These are phyloP conservation scores for Coranthus polyacanthus DNA, from an alignment of 2,797 vertebrate genomes.

Conservation along the genomic window DNA sequence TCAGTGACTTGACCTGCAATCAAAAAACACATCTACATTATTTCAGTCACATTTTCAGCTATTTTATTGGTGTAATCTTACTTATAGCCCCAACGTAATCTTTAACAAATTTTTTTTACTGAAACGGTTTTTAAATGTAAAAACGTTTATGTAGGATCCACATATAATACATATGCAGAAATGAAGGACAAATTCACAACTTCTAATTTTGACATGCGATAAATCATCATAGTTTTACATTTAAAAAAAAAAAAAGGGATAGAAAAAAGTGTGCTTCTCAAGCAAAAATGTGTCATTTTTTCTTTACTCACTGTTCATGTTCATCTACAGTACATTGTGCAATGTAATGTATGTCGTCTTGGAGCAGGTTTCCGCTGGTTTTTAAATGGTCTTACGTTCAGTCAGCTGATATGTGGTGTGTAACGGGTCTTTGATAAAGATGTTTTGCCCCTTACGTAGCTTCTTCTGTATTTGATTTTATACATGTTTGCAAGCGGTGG, in stretches of 20 bases:
- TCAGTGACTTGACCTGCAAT: neutral
- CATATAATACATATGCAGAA: no score
- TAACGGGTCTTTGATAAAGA: slow-evolving; percentile 36
- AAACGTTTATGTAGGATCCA: no score
- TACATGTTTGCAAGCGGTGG: slow-evolving; percentile 2
- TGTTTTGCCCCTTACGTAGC: slow-evolving; percentile 16
- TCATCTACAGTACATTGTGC: neutral
- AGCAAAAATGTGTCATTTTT: neutral
- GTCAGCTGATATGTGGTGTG: neutral
- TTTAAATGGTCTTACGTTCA: no score
- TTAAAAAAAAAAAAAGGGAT: no score
- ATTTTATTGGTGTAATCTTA: neutral
- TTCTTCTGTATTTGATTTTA: slow-evolving; percentile 1
- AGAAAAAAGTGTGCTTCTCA: no score
- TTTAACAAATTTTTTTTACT: no score
- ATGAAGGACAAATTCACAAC: no score
- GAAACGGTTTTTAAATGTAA: no score
- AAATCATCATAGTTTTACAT: neutral
- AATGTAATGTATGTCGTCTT: neutral
- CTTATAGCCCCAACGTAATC: no score
- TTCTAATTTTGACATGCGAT: no score
- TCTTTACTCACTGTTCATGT: neutral
- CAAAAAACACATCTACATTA: no score
- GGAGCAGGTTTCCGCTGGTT: slow-evolving; percentile 6
- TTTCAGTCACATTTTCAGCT: neutral